phyloP scores from a whole-genome alignment of 53 echinoderm and acorn worm species.

The Holothuria leucospilota region DNA sequence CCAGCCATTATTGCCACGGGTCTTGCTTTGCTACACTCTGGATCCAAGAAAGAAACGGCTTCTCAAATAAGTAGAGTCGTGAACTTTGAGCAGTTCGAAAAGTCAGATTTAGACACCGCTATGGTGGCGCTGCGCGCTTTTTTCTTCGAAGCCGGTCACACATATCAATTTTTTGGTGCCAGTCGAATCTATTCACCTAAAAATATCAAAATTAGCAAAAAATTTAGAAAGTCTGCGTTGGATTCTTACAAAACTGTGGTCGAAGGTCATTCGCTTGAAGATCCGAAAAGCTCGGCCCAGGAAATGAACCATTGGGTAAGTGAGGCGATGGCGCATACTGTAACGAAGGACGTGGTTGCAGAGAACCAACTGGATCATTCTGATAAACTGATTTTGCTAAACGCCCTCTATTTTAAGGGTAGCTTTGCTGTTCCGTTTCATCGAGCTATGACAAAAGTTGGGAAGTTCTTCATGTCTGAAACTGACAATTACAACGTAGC shows the following conservation, averaged over 20 bases:
- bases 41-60: conserved; percentile 72
- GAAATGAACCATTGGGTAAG: conserved; percentile 82
- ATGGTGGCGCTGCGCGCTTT: conserved; percentile 74
- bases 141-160: conserved; percentile 59
- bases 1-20: conserved; percentile 78
- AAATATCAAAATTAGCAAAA: conserved; percentile 57
- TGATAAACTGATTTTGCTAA: conserved; percentile 76
- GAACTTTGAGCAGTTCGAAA: conserved; percentile 69
- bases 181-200: conserved; percentile 79
- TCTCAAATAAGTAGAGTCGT: conserved; percentile 77
- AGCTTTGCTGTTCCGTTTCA: conserved; percentile 69
- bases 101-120: conserved; percentile 63
- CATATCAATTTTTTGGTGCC: conserved; percentile 74
- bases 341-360: conserved; percentile 64
- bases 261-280: conserved; percentile 29
- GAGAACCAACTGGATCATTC: conserved; percentile 54
- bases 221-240: conserved; percentile 68
- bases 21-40: conserved; percentile 83
- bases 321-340: conserved; percentile 67
- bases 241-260: conserved; percentile 62
- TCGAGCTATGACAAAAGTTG: conserved; percentile 39
- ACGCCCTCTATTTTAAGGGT: conserved; percentile 89
- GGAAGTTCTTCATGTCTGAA: conserved; percentile 63
- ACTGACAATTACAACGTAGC: conserved; percentile 64
- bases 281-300: not conserved